Conservation (phyloP, 37 sponge, comb jelly and placozoan species). For the Ianthella basta region DNA sequence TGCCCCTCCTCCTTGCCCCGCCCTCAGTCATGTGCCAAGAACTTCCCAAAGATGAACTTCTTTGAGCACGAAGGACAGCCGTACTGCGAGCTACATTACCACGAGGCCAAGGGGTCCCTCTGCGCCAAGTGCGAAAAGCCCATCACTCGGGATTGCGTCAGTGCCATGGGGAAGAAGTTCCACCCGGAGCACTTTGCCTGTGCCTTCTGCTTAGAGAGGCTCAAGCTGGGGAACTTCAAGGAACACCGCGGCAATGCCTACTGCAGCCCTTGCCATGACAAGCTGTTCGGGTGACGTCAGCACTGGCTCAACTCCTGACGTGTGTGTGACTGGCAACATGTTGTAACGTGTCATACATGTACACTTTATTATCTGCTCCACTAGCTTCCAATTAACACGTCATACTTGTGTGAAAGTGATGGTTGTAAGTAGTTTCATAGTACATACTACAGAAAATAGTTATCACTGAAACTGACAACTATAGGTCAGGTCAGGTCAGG, state of each 20-base stretch:
- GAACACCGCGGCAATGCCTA: slow-evolving; percentile 93
- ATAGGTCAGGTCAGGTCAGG: no score
- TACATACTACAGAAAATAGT: no score
- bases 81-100: slow-evolving; percentile 98
- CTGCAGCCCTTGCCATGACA: slow-evolving; percentile 93
- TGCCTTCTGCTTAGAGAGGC: slow-evolving; percentile 94
- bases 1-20: no score
- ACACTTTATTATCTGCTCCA: no score
- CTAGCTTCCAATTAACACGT: no score
- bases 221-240: slow-evolving; percentile 98
- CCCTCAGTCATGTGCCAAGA: slow-evolving; percentile 80
- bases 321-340: no score
- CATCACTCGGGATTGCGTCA: slow-evolving; percentile 89
- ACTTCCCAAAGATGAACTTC: slow-evolving; percentile 91
- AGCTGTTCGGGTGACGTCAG: slow-evolving; percentile 86
- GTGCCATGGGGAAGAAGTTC: slow-evolving; percentile 95
- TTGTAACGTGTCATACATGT: no score
- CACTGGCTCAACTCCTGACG: no score
- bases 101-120: slow-evolving; percentile 86
- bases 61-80: slow-evolving; percentile 96
- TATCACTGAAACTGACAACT: no score
- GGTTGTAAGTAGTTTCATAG: no score
- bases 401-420: no score
- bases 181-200: slow-evolving; percentile 99
- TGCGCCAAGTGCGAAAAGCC: slow-evolving; percentile 96